A percentile compares a stretch with the other conserved stretches of the same genome.
These are phyloP conservation scores for Helleia helle DNA, from an alignment of 2,888 invertebrate genomes.

Conservation along the genomic window DNA sequence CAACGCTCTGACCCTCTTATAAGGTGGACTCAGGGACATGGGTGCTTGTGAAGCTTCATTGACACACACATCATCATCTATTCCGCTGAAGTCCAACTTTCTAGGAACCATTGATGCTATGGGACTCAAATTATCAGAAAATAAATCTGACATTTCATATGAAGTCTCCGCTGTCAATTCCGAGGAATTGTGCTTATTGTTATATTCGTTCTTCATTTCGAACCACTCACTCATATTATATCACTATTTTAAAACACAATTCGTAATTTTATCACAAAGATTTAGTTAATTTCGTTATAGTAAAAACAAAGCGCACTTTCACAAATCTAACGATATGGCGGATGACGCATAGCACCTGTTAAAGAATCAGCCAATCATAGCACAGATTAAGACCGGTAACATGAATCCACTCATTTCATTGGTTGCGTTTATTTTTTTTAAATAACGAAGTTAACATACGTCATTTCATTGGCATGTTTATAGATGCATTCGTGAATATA, in stretches of 20 bases:
- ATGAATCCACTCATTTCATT: slow-evolving; percentile 45
- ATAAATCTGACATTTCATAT: slow-evolving; percentile 77
- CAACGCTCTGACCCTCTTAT: slow-evolving; percentile 74
- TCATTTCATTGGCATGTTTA: neutral
- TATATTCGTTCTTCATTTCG: slow-evolving; percentile 54
- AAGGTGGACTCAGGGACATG: slow-evolving; percentile 65
- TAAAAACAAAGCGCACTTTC: slow-evolving; percentile 56
- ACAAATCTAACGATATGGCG: slow-evolving; percentile 63
- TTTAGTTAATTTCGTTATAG: slow-evolving; percentile 32
- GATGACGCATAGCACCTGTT: slow-evolving; percentile 72
- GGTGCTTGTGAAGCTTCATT: slow-evolving; percentile 43
- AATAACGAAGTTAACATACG: slow-evolving; percentile 16
- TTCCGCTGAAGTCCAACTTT: slow-evolving; percentile 71
- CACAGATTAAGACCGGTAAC: slow-evolving; percentile 49
- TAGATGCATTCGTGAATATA: too few species aligned
- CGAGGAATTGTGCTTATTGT: slow-evolving; percentile 57
- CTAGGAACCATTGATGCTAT: slow-evolving; percentile 71
- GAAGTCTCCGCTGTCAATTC: slow-evolving; percentile 75
- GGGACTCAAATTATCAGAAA: slow-evolving; percentile 75
- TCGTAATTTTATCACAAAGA: slow-evolving; percentile 37
- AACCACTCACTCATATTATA: slow-evolving; percentile 61
- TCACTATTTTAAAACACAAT: slow-evolving; percentile 44
- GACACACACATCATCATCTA: slow-evolving; percentile 61
- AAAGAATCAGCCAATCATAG: slow-evolving; percentile 44
- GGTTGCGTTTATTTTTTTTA: slow-evolving; percentile 42